phyloP scores from a whole-genome alignment of 2,113 vertebrate species.

The Rhodinocichla rosea region DNA sequence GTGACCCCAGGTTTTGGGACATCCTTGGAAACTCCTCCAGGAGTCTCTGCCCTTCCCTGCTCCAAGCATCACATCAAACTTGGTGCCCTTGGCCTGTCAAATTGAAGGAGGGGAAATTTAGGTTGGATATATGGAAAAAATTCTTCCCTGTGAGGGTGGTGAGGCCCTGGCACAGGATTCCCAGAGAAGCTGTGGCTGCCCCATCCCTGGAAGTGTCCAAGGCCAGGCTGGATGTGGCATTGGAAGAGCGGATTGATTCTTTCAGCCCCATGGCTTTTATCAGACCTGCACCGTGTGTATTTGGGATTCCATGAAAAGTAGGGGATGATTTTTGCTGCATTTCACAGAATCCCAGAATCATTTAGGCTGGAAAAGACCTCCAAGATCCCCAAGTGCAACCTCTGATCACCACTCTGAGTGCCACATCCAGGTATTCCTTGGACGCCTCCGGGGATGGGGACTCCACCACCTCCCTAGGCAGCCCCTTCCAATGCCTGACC shows the following conservation, averaged over 20 bases:
- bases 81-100: background rate
- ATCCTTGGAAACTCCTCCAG: background rate
- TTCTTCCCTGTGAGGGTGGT: background rate
- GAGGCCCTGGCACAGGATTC: background rate
- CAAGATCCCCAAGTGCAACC: background rate
- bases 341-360: background rate
- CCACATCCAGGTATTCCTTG: accelerated
- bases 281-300: background rate
- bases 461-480: background rate
- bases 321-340: background rate
- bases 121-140: background rate
- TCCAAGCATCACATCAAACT: background rate
- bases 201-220: background rate
- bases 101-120: background rate
- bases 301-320: background rate
- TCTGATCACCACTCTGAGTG: background rate
- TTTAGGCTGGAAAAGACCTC: background rate
- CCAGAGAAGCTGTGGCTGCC: background rate
- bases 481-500: background rate
- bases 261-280: background rate
- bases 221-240: background rate
- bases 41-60: background rate
- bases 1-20: background rate
- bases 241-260: background rate
- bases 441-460: background rate